These are phyloP conservation scores for Lasioglossum baleicum DNA, from an alignment of 1,140 invertebrate species.

Conservation along the genomic window DNA sequence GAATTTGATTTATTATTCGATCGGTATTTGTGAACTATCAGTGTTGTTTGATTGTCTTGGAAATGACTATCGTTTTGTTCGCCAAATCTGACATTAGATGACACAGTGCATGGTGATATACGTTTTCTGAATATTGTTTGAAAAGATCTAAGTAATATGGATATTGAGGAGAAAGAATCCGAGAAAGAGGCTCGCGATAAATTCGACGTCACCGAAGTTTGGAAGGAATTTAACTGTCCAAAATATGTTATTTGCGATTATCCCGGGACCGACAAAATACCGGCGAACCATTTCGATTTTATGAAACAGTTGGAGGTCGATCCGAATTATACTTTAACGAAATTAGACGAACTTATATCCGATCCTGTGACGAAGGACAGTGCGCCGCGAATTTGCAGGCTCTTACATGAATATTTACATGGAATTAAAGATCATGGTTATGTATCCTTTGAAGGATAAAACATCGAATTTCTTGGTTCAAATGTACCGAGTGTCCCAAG, in stretches of 20 bases:
- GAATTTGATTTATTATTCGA: not conserved
- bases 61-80: too few species aligned
- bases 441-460: slow-evolving; percentile 66
- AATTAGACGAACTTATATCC: slow-evolving; percentile 60
- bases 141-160: not conserved
- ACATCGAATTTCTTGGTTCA: not conserved
- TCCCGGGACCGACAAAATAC: slow-evolving; percentile 13
- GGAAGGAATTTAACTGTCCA: slow-evolving; percentile 25
- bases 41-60: not conserved
- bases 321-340: slow-evolving; percentile 44
- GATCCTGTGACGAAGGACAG: slow-evolving; percentile 58
- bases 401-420: slow-evolving; percentile 57
- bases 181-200: not conserved
- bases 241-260: slow-evolving; percentile 12
- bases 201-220: not conserved
- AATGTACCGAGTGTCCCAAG: too few species aligned
- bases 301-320: slow-evolving; percentile 17
- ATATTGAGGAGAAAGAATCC: not conserved
- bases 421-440: slow-evolving; percentile 55
- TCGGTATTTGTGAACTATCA: not conserved
- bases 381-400: slow-evolving; percentile 50
- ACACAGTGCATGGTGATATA: not conserved
- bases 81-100: not conserved
- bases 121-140: not conserved
- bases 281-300: slow-evolving; percentile 1